A percentile compares a stretch with the other conserved stretches of the same genome.
Evolutionary conservation across 2,797 vertebrate species (phyloP).

Genomic region (Myotis myotis): DNA sequence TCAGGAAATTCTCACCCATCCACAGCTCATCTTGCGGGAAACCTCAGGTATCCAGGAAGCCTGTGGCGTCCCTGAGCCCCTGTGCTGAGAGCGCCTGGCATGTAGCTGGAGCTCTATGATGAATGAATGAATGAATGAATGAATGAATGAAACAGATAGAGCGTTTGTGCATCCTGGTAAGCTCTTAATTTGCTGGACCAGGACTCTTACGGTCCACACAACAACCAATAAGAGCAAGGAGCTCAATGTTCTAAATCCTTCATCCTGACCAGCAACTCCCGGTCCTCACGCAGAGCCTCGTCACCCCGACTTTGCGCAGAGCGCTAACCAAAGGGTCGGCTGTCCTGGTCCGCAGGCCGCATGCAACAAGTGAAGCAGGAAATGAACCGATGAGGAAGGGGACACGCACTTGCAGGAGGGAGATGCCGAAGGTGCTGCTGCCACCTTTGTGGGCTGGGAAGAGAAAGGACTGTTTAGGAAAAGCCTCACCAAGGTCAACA

Average conservation of each 20-base stretch:
- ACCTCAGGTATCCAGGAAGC: background rate
- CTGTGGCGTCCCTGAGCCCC: background rate
- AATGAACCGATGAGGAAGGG: too few species aligned
- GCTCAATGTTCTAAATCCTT: background rate
- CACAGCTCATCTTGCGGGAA: background rate
- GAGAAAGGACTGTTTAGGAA: background rate
- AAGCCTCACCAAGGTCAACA: background rate
- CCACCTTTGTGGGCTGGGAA: background rate
- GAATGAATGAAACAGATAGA: background rate
- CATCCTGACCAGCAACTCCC: too few species aligned
- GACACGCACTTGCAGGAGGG: background rate
- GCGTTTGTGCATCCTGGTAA: background rate
- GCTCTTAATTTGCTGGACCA: background rate
- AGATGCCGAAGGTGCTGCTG: background rate
- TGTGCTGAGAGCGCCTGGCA: background rate
- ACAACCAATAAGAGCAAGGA: background rate
- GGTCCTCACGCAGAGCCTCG: background rate
- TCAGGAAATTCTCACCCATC: background rate
- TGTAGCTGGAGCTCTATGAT: accelerated
- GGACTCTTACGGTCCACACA: too few species aligned
- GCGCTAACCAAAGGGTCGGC: background rate
- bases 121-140: background rate
- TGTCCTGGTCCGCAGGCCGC: background rate
- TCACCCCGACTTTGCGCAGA: background rate
- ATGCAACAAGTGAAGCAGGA: background rate